phyloP scores from a whole-genome alignment of 2,797 vertebrate genomes.

The Myotis findleyi region DNA sequence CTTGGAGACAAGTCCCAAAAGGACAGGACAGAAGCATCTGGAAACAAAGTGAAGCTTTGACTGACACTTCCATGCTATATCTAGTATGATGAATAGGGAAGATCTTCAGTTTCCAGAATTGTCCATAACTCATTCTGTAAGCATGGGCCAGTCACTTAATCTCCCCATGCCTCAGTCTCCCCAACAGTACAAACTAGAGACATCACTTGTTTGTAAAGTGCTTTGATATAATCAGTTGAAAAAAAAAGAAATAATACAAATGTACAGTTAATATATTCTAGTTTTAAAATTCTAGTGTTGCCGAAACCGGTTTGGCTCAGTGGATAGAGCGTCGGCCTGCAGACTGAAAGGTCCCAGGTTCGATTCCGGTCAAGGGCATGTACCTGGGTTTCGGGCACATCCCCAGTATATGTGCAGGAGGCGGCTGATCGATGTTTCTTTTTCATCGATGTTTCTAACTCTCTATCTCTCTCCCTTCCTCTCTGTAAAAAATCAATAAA shows the following conservation, averaged over 20 bases:
- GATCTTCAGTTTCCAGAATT: neutral
- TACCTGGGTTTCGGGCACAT: no score
- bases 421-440: no score
- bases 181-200: constrained; percentile 16
- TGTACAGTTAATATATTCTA: neutral
- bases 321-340: no score
- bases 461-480: no score
- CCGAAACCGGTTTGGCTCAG: no score
- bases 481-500: no score
- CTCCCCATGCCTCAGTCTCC: constrained; percentile 29
- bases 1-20: constrained; percentile 50
- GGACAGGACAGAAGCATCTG: neutral
- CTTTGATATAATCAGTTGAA: constrained; percentile 35
- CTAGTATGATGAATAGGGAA: neutral
- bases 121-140: constrained; percentile 35
- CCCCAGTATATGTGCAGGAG: no score
- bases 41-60: constrained; percentile 12
- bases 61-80: neutral
- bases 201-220: neutral
- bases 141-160: neutral
- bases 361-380: no score
- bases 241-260: constrained; percentile 19
- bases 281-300: constrained; percentile 34
- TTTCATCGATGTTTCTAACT: no score
- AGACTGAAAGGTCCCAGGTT: no score